Conservation (phyloP, 2,888 invertebrate species). For the Erynnis tages region DNA sequence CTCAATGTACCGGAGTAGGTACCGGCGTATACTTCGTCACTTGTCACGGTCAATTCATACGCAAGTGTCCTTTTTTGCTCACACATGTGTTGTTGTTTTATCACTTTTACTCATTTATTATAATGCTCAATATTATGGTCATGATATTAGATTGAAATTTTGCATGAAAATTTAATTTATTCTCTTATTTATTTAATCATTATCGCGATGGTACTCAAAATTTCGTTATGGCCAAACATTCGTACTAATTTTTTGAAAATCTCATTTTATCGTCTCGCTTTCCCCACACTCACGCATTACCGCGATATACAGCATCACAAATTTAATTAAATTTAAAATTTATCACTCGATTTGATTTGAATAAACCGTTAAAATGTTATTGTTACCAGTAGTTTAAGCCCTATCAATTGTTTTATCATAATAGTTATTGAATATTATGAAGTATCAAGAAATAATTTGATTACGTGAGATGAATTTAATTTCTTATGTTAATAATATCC, state of each 20-base stretch:
- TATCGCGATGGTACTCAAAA: conserved; percentile 29
- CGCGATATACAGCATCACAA: conserved; percentile 34
- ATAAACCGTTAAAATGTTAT: conserved; percentile 61
- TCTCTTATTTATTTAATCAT: conserved; percentile 54
- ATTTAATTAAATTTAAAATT: conserved; percentile 34
- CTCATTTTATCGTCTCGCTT: conserved; percentile 29
- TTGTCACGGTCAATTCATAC: conserved; percentile 72
- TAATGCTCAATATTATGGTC: conserved; percentile 77
- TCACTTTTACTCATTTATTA: conserved; percentile 67
- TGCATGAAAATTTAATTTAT: conserved; percentile 62
- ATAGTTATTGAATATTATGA: conserved; percentile 40
- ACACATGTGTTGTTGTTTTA: conserved; percentile 53
- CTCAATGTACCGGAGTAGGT: conserved; percentile 35
- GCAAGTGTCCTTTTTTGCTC: conserved; percentile 73
- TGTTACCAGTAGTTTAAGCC: conserved; percentile 79
- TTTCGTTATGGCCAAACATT: conserved; percentile 11
- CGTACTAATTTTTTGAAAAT: neutral
- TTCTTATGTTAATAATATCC: conserved; percentile 60
- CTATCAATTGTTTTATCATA: conserved; percentile 63
- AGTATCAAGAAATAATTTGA: conserved; percentile 49
- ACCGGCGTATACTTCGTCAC: conserved; percentile 40
- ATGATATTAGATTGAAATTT: conserved; percentile 73
- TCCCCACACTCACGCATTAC: conserved; percentile 30
- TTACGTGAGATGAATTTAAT: conserved; percentile 52
- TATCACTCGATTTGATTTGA: conserved; percentile 46